These are phyloP conservation scores for Aromia moschata DNA, from an alignment of 2,888 invertebrate genomes.

Conservation along the genomic window DNA sequence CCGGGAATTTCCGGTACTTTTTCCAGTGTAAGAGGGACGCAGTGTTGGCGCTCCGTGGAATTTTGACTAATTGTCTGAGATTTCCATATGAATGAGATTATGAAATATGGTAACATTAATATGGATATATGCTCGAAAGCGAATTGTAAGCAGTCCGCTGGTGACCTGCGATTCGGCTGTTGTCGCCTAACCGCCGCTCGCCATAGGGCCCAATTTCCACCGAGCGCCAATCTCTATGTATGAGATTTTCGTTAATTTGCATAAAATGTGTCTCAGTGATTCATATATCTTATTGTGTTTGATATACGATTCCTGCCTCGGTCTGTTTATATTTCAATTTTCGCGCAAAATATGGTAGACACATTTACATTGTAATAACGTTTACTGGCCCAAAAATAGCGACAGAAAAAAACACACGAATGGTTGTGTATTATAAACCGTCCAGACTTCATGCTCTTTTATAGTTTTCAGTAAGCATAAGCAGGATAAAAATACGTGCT, in stretches of 20 bases:
- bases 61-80: conserved; percentile 71
- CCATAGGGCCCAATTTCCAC: conserved; percentile 26
- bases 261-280: conserved; percentile 65
- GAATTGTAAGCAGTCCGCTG: conserved; percentile 61
- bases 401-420: too few relatives aligned
- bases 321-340: conserved; percentile 50
- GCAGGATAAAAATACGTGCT: too few relatives aligned
- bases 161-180: conserved; percentile 49
- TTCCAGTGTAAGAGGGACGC: conserved; percentile 38
- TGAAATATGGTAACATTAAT: conserved; percentile 83
- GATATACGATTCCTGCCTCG: conserved; percentile 59
- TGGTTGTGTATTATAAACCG: too few relatives aligned
- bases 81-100: conserved; percentile 87
- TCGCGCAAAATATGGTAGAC: conserved; percentile 40
- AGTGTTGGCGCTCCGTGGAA: conserved; percentile 51
- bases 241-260: conserved; percentile 64
- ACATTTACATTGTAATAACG: background rate
- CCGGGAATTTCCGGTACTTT: too few relatives aligned
- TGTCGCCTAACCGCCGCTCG: conserved; percentile 32
- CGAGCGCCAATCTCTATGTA: conserved; percentile 62
- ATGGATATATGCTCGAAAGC: conserved; percentile 72
- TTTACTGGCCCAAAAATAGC: too few relatives aligned
- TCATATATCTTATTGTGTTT: conserved; percentile 63
- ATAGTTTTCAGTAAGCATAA: too few relatives aligned
- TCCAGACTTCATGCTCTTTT: too few relatives aligned